These are phyloP conservation scores for Vanessa atalanta DNA, from an alignment of 1,140 invertebrate genomes.

Conservation along the genomic window DNA sequence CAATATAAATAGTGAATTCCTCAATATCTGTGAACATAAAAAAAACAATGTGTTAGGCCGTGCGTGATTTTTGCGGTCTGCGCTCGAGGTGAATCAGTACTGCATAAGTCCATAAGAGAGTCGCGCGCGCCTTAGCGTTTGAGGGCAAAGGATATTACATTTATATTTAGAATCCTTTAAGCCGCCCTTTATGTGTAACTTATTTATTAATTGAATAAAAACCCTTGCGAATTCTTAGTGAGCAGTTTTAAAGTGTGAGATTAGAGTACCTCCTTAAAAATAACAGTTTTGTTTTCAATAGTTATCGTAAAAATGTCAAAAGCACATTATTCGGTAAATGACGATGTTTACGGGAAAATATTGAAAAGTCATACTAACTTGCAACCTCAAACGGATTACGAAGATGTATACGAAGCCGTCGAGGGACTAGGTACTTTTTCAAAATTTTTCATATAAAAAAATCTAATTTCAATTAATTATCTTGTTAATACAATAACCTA, in stretches of 20 bases:
- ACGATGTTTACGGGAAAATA: constrained; percentile 74
- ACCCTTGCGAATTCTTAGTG: constrained; percentile 42
- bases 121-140: constrained; percentile 64
- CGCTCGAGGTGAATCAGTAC: constrained; percentile 74
- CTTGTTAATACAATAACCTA: constrained; percentile 19
- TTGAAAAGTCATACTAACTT: constrained; percentile 59
- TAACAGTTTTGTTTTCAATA: neutral
- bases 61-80: constrained; percentile 69
- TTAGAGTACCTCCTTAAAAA: neutral
- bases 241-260: constrained; percentile 50
- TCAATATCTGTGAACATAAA: constrained; percentile 53
- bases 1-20: constrained; percentile 40
- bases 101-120: constrained; percentile 74
- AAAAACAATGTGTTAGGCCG: constrained; percentile 67
- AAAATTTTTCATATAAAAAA: neutral
- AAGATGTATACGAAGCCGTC: constrained; percentile 68
- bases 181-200: constrained; percentile 48
- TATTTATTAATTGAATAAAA: constrained; percentile 44
- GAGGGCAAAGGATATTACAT: constrained; percentile 58
- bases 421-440: constrained; percentile 63
- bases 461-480: neutral
- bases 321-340: constrained; percentile 69
- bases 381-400: constrained; percentile 61
- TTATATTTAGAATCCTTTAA: constrained; percentile 72
- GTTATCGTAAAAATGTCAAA: constrained; percentile 56